These are phyloP conservation scores for Drosophila parvula DNA, from an alignment of 1,140 invertebrate species.

Conservation along the genomic window DNA sequence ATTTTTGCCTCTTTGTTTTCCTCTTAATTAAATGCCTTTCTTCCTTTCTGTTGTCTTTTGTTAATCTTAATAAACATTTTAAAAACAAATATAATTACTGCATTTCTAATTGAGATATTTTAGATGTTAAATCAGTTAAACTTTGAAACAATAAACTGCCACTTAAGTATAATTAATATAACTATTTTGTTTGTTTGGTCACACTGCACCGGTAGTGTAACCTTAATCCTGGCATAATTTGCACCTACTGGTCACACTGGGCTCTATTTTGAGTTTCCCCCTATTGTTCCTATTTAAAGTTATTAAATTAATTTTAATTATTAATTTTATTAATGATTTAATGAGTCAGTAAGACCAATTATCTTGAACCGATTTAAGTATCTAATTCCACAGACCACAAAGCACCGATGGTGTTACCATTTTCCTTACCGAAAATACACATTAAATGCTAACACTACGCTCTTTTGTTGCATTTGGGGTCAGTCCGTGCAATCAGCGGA, in stretches of 20 bases:
- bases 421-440: background rate
- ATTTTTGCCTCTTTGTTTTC: background rate
- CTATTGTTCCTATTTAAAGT: background rate
- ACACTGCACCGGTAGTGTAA: background rate
- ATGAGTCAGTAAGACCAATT: background rate
- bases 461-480: slow-evolving; percentile 24
- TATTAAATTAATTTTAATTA: background rate
- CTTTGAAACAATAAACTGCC: too few relatives aligned
- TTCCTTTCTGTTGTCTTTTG: background rate
- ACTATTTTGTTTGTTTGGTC: too few relatives aligned
- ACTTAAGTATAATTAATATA: too few relatives aligned
- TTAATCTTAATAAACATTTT: slow-evolving; percentile 3
- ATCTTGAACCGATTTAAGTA: background rate
- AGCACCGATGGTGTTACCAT: background rate
- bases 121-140: background rate
- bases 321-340: background rate
- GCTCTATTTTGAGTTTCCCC: background rate
- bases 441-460: background rate
- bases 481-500: slow-evolving; percentile 41
- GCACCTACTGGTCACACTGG: too few relatives aligned
- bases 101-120: background rate
- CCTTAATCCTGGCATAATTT: background rate
- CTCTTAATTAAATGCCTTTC: background rate
- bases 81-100: background rate
- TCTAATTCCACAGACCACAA: background rate